A percentile compares a stretch with the other conserved stretches of the same genome.
phyloP scores from a whole-genome alignment of 2,888 invertebrate genomes.

The Crocallis elinguaria region DNA sequence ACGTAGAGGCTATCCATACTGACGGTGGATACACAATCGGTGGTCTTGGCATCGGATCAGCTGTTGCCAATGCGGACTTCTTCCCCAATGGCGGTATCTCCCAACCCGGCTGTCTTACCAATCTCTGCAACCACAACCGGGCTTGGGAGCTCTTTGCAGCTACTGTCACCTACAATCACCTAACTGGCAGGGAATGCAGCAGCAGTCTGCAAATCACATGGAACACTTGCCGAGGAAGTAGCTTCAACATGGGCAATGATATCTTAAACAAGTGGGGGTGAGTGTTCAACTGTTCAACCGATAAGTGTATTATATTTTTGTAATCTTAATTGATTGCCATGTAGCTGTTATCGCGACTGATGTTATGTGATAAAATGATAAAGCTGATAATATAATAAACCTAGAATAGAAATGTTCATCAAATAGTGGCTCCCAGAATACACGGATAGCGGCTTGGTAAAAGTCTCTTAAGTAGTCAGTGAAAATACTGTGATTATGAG shows the following conservation, averaged over 20 bases:
- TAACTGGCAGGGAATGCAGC: conserved; percentile 55
- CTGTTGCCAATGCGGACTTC: conserved; percentile 83
- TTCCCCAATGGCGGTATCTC: conserved; percentile 84
- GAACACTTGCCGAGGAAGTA: conserved; percentile 56
- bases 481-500: too few relatives aligned
- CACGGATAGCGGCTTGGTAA: too few relatives aligned
- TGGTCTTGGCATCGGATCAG: conserved; percentile 70
- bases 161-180: conserved; percentile 58
- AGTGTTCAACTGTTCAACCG: background rate
- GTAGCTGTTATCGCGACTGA: background rate
- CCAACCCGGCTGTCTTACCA: conserved; percentile 65
- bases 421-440: too few relatives aligned
- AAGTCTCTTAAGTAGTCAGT: too few relatives aligned
- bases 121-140: conserved; percentile 64
- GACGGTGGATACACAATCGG: conserved; percentile 73
- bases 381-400: too few relatives aligned
- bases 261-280: background rate
- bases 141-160: conserved; percentile 67
- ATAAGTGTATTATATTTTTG: background rate
- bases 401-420: too few relatives aligned
- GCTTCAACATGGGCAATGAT: conserved; percentile 27
- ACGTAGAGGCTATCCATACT: conserved; percentile 73
- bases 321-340: background rate
- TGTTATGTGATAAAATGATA: background rate
- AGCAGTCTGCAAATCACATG: conserved; percentile 51